Base-by-base conservation (phyloP, 2,888 invertebrate species). In the Sminthurinus aureus region DNA sequence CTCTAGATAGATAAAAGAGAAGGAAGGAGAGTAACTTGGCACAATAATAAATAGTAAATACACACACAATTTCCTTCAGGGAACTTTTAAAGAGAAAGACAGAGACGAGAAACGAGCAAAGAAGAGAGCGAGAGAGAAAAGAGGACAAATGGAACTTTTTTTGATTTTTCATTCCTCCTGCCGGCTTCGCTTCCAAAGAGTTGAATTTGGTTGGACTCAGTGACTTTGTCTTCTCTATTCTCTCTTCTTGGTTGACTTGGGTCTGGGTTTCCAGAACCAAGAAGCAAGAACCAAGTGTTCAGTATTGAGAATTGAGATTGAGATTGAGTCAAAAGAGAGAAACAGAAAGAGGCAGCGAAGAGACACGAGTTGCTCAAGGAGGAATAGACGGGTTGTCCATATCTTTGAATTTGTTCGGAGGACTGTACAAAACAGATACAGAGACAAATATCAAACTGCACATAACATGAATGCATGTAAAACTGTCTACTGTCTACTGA, bases 291-390 rank as follows among this genome's bases (percentile, higher is more conserved):
- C n/a, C n/a, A n/a, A n/a, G n/a, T 75, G 50, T 38, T 11, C 20
- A 38, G 26, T 73, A 18, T 75, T 15, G 4, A 50, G 50, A 75
- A 15, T 50, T 26, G 13, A 26, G 38, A 15, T 11, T 50, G 75
- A 38, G 75, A 0, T n/a, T 64, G 73, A 26, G 26, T 73, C 26
- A 24, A 26, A 38, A 26, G 3, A 64, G 1, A 64, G 67, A 20
- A 67, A n/a, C 15, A 51, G 75, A 75, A 50, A 18, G 52, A 76
- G 26, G 24, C 22, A 24, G 24, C 52, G 76, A 76, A 24, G 24
- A 76, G 76, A 76, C 76, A 76, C 76, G 76, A 76, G 76, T 76
- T 76, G 76, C 76, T 76, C 15, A 76, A 76, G 22, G 13, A 76
- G 24, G 58, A 76, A 58, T 52, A 76, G 4, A 38, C 38, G 38